These are phyloP conservation scores for Upupa epops DNA, from an alignment of 2,113 vertebrate species.

Conservation along the genomic window DNA sequence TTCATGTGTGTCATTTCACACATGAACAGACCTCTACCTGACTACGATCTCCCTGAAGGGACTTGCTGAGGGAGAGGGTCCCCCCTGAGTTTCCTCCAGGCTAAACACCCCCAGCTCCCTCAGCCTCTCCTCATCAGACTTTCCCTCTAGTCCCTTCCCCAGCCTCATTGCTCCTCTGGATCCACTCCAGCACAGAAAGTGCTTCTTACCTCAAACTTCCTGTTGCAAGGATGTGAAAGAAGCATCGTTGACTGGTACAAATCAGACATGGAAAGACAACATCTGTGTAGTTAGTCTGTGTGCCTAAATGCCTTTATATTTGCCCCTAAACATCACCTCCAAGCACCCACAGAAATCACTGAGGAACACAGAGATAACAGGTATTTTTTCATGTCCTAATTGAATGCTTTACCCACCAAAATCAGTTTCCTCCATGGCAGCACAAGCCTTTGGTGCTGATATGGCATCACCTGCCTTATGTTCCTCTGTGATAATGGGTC, in stretches of 20 bases:
- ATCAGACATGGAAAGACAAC: background rate
- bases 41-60: no score
- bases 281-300: rapidly evolving
- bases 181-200: no score
- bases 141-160: no score
- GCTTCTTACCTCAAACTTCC: background rate
- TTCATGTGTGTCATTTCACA: no score
- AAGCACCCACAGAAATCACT: background rate
- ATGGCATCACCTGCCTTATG: background rate
- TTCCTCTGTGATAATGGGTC: background rate
- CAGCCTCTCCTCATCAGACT: no score
- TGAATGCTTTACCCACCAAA: background rate
- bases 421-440: background rate
- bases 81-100: no score
- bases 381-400: background rate
- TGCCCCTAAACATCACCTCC: background rate
- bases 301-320: background rate
- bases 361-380: background rate
- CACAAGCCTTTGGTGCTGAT: background rate
- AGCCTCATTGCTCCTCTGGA: no score
- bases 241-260: background rate
- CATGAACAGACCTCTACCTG: no score
- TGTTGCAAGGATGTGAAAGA: background rate
- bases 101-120: no score
- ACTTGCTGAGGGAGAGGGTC: no score